Percentiles rank a stretch among this genome's conserved stretches.
Conservation (phyloP, 2,113 vertebrate genomes). For the Alethe diademata region DNA sequence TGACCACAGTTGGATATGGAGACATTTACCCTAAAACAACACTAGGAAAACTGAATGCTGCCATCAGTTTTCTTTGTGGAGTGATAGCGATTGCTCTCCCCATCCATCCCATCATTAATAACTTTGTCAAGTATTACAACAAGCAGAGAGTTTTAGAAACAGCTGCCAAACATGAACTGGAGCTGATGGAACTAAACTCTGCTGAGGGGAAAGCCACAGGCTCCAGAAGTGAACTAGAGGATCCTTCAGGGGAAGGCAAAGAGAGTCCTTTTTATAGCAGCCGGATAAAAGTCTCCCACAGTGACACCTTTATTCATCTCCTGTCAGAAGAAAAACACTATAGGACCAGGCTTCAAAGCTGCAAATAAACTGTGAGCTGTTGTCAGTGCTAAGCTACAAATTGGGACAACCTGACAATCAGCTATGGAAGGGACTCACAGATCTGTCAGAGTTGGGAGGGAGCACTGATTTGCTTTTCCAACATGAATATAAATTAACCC, state of each 20-base stretch:
- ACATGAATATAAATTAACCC: constrained; percentile 22
- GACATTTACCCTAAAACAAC: constrained; percentile 98
- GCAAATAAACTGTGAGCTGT: constrained; percentile 69
- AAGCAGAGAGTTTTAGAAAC: constrained; percentile 95
- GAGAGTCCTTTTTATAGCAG: constrained; percentile 66
- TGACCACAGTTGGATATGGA: constrained; percentile 97
- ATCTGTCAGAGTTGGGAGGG: background rate
- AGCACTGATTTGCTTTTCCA: constrained; percentile 47
- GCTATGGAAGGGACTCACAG: background rate
- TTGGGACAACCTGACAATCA: background rate
- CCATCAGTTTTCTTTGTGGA: constrained; percentile 95
- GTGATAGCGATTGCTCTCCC: constrained; percentile 95
- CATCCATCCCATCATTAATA: constrained; percentile 98
- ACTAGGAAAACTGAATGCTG: constrained; percentile 93
- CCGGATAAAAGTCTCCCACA: constrained; percentile 78
- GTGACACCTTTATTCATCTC: constrained; percentile 84
- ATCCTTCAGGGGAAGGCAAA: constrained; percentile 44
- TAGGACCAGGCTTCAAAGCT: constrained; percentile 79
- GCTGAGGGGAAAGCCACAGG: constrained; percentile 50
- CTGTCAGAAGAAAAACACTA: constrained; percentile 79
- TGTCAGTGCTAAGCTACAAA: background rate
- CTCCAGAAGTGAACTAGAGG: constrained; percentile 54
- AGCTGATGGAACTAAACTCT: constrained; percentile 92
- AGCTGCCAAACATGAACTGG: constrained; percentile 91
- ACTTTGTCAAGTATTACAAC: constrained; percentile 96